Conservation (phyloP, 2,113 vertebrate species). For the Calonectris borealis region DNA sequence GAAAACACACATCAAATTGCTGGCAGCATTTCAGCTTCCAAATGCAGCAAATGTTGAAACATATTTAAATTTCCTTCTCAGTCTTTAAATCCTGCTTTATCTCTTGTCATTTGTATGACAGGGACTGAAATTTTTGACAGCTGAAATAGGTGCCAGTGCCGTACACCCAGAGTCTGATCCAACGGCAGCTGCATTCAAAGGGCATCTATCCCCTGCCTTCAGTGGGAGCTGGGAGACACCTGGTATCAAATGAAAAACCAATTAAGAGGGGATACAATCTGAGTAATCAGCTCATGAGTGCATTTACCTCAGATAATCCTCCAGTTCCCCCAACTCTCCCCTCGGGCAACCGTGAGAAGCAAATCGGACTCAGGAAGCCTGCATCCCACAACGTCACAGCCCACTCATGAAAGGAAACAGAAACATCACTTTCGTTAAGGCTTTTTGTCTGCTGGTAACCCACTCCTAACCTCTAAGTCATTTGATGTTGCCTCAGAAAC, state of each 20-base stretch:
- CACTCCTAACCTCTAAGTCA: not conserved
- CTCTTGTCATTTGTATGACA: conserved; percentile 23
- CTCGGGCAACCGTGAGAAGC: not conserved
- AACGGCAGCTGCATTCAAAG: conserved; percentile 6
- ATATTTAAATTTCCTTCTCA: conserved; percentile 41
- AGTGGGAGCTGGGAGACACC: not conserved
- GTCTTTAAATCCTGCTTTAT: conserved; percentile 22
- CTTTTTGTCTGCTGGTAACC: not conserved
- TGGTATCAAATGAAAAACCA: not conserved
- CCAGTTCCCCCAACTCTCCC: not conserved
- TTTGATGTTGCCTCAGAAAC: not conserved
- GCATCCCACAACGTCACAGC: not conserved
- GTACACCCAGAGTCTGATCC: not conserved
- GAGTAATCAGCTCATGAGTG: not conserved
- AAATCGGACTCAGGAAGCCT: not conserved
- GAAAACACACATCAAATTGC: conserved; percentile 45
- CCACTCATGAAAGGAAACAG: not conserved
- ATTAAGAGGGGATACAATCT: not conserved
- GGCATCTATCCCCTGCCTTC: not conserved
- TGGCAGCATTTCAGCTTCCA: conserved; percentile 52
- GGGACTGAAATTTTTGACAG: conserved; percentile 47
- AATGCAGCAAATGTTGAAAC: conserved; percentile 43
- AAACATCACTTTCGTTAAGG: not conserved
- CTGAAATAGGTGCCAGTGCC: conserved; percentile 8
- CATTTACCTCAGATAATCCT: not conserved